phyloP scores from a whole-genome alignment of 1,140 invertebrate species.

The Scaptomyza montana region DNA sequence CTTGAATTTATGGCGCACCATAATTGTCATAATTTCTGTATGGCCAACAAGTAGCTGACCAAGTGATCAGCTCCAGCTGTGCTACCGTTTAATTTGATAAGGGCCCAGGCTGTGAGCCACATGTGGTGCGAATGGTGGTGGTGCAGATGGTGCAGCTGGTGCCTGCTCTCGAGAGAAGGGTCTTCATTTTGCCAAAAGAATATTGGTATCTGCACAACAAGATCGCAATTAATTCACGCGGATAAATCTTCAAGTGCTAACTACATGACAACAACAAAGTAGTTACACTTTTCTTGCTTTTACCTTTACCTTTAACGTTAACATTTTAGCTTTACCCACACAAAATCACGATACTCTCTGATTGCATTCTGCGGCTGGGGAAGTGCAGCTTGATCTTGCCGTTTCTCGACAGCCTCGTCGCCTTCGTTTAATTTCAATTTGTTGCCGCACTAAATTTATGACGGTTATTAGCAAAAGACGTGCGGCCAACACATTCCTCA shows the following conservation, averaged over 20 bases:
- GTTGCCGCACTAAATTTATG: conserved; percentile 82
- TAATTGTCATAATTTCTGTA: conserved; percentile 83
- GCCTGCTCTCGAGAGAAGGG: conserved; percentile 3
- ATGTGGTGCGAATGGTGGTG: conserved; percentile 54
- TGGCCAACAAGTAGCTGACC: conserved; percentile 67
- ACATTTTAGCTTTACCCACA: conserved; percentile 36
- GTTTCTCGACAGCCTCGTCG: conserved; percentile 25
- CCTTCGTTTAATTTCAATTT: conserved; percentile 83
- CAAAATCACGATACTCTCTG: conserved; percentile 62
- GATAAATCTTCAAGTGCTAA: conserved; percentile 84
- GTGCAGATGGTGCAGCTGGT: conserved; percentile 14
- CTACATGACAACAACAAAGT: conserved; percentile 84
- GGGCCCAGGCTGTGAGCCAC: conserved; percentile 60
- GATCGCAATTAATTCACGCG: conserved; percentile 83
- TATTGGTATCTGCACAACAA: conserved; percentile 67
- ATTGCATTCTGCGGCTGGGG: conserved; percentile 76
- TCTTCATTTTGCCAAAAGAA: conserved; percentile 41
- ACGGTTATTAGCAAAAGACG: conserved; percentile 83
- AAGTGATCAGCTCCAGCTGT: conserved; percentile 65
- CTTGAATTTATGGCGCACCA: conserved; percentile 73
- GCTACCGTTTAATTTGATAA: conserved; percentile 82
- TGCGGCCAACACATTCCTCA: conserved; percentile 80
- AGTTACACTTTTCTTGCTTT: conserved; percentile 61
- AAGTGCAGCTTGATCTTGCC: conserved; percentile 26
- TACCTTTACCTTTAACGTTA: neutral